Base-by-base conservation (phyloP, 2,113 vertebrate species). In the Thryonomys swinderianus region DNA sequence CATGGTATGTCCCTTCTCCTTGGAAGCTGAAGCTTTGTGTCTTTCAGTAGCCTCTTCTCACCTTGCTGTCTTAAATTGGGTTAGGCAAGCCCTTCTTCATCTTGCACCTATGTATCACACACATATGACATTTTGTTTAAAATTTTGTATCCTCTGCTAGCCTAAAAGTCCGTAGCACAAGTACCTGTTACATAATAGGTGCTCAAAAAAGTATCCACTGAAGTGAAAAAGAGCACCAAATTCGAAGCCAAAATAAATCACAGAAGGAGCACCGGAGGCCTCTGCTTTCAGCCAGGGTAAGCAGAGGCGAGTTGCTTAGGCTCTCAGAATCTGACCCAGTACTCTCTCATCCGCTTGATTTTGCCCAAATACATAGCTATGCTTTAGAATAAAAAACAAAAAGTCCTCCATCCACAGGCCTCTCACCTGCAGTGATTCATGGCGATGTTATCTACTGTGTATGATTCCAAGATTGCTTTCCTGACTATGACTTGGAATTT, bases 1-100 rank as follows among this genome's bases (percentile, higher is more conserved):
- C 23, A 69, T 9, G 67, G n/a, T 8, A 51, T 64, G 30, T 5
- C 17, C 40, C 16, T 45, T 42, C 25, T 62, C 21, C 32, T 88
- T 64, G 66, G 57, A 78, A 91, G 71, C 66, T 94, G 14, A 67
- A 27, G 12, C 18, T 78, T 9, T 90, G 16, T 51, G 5, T 53
- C 14, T 55, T 66, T 95, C 87, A 66, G 89, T 18, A 89, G 20
- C 79, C 61, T 91, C 95, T 59, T 95, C 37, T 64, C 10, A 69
- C 64, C 53, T 95, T 87, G 62, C 13, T 66, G 13, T 42, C 40
- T 91, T 61, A 45, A 40, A 16, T 80, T 48, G 34, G 88, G 51
- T 82, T 66, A 79, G 61, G 34, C 51, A 62, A 30, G 20, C 2
- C n/a, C 55, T 37, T 74, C 20, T 85, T 91, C 69, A 86, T 71